These are phyloP conservation scores for Lycocorax pyrrhopterus DNA, from an alignment of 2,113 vertebrate species.

Conservation along the genomic window DNA sequence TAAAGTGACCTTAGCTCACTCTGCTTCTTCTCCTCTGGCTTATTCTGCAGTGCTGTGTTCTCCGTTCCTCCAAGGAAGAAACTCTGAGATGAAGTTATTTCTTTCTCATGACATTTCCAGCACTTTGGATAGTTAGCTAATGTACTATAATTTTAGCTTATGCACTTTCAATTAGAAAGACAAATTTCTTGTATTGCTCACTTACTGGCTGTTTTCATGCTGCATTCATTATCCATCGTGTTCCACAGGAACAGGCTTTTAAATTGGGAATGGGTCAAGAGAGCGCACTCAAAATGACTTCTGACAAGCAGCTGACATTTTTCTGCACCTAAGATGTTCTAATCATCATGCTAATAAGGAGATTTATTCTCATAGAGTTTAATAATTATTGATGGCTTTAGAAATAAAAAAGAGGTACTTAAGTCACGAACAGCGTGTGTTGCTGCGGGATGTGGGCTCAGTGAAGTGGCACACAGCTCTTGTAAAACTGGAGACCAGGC, in stretches of 20 bases:
- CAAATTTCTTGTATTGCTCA: constrained; percentile 42
- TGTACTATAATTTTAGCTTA: constrained; percentile 35
- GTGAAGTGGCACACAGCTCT: neutral
- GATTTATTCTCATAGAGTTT: constrained; percentile 7
- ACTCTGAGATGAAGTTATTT: constrained; percentile 19
- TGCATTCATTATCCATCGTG: constrained; percentile 22
- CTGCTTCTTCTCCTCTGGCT: neutral
- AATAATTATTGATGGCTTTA: constrained; percentile 45
- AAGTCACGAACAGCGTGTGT: neutral
- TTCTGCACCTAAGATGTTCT: constrained; percentile 21
- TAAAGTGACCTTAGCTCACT: neutral
- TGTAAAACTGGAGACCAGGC: neutral
- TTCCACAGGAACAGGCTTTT: constrained; percentile 19
- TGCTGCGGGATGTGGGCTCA: neutral
- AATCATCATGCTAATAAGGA: constrained; percentile 51
- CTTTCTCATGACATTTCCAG: constrained; percentile 31
- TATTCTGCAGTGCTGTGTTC: neutral
- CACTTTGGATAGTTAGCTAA: constrained; percentile 26
- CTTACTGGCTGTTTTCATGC: constrained; percentile 29
- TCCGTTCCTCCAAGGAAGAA: neutral
- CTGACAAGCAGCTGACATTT: constrained; percentile 55
- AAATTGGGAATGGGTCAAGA: constrained; percentile 50
- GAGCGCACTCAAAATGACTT: constrained; percentile 9
- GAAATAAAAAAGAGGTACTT: constrained; percentile 13
- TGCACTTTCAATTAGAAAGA: constrained; percentile 56